These are phyloP conservation scores for Phoenoteleia sp. DNA, from an alignment of 2,888 invertebrate species.

Conservation along the genomic window DNA sequence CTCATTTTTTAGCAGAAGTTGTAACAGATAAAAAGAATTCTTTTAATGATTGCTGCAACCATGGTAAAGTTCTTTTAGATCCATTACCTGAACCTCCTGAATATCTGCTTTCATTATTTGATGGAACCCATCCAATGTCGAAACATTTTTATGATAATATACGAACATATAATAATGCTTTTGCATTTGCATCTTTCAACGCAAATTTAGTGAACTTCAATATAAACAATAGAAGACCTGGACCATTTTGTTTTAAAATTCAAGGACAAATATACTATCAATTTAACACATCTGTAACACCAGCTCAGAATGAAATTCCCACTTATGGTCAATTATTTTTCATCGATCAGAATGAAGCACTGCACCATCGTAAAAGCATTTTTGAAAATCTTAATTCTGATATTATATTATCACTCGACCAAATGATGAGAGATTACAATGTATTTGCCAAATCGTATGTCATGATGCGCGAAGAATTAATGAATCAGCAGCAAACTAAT, in stretches of 20 bases:
- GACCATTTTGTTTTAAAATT: constrained; percentile 31
- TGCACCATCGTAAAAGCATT: background rate
- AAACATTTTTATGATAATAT: background rate
- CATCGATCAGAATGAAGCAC: constrained; percentile 65
- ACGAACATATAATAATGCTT: background rate
- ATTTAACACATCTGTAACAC: no score
- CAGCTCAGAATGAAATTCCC: constrained; percentile 51
- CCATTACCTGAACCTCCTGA: no score
- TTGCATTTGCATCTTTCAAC: background rate
- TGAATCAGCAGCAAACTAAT: background rate
- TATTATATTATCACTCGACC: constrained; percentile 49
- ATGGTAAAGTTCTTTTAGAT: no score
- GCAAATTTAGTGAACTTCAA: background rate
- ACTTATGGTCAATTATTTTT: constrained; percentile 68
- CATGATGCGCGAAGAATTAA: constrained; percentile 70
- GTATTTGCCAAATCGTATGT: constrained; percentile 56
- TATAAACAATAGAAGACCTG: background rate
- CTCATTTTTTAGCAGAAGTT: no score
- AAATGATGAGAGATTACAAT: constrained; percentile 61
- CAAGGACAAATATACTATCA: no score
- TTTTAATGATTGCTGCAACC: no score
- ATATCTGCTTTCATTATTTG: background rate
- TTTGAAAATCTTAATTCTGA: constrained; percentile 23
- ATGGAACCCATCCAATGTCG: background rate
- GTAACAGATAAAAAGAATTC: no score